Evolutionary conservation across 2,797 vertebrate genomes (phyloP).

Genomic region (Labroides dimidiatus): DNA sequence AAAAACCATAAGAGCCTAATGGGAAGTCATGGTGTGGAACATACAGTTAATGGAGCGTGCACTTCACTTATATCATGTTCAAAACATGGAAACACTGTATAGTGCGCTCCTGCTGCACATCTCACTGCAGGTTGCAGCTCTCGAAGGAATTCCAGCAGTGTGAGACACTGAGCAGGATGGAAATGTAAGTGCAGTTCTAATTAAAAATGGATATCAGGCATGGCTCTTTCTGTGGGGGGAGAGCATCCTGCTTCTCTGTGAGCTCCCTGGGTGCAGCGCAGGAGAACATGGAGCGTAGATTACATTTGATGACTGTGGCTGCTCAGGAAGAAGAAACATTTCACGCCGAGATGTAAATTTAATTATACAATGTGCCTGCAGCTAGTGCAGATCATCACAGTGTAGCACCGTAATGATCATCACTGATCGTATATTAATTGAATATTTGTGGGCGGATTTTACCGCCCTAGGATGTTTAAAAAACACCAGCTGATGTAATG

Average conservation of each 20-base stretch:
- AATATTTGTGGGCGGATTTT: conserved; percentile 4
- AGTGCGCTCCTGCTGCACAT: not conserved
- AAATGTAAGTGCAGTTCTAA: conserved; percentile 32
- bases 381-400: conserved; percentile 16
- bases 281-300: conserved; percentile 1
- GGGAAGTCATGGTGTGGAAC: not conserved
- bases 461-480: no score
- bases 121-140: not conserved
- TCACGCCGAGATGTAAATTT: conserved; percentile 48
- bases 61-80: not conserved
- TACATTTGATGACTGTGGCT: conserved; percentile 25
- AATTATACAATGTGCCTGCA: conserved; percentile 32
- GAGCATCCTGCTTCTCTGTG: not conserved
- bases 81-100: not conserved
- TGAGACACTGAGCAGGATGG: conserved; percentile 19
- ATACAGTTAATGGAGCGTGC: not conserved
- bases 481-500: no score
- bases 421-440: conserved; percentile 4
- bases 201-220: conserved; percentile 38
- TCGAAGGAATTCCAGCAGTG: conserved; percentile 13
- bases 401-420: conserved; percentile 12
- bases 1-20: not conserved
- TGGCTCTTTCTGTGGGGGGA: not conserved
- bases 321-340: conserved; percentile 46
- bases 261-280: conserved; percentile 7